Conservation (phyloP, 2,113 vertebrate species). For the Scytalopus superciliaris region DNA sequence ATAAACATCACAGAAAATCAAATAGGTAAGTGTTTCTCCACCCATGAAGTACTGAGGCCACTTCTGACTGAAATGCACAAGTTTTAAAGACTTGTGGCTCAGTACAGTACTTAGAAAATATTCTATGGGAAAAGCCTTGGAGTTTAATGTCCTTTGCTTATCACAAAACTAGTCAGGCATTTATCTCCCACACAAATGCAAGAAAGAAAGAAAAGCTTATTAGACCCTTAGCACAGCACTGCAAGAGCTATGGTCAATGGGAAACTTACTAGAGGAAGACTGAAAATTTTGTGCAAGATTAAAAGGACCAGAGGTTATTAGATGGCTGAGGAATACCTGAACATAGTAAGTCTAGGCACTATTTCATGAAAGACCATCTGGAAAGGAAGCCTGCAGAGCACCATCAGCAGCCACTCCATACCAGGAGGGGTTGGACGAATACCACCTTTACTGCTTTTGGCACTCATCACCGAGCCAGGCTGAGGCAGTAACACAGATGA, state of each 20-base stretch:
- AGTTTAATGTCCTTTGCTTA: neutral
- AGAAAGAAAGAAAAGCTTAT: neutral
- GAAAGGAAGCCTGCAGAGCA: neutral
- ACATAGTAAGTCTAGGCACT: neutral
- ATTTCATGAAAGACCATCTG: neutral
- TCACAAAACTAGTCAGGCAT: neutral
- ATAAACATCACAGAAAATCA: neutral
- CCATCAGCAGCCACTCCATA: neutral
- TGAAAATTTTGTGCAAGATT: neutral
- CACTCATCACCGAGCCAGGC: neutral
- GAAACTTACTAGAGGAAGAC: neutral
- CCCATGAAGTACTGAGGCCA: neutral
- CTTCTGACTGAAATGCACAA: neutral
- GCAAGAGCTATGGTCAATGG: rapidly evolving
- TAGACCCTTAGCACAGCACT: neutral
- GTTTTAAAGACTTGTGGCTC: neutral
- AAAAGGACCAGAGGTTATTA: neutral
- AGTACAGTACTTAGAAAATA: neutral
- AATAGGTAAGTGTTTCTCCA: neutral
- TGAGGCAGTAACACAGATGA: neutral
- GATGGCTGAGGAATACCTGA: neutral
- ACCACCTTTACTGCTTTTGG: neutral
- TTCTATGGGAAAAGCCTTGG: neutral
- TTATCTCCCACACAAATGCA: neutral
- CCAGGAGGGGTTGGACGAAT: neutral